A percentile compares a stretch with the other conserved stretches of the same genome.
phyloP scores from a whole-genome alignment of 2,888 invertebrate genomes.

The Tetragonula carbonaria region DNA sequence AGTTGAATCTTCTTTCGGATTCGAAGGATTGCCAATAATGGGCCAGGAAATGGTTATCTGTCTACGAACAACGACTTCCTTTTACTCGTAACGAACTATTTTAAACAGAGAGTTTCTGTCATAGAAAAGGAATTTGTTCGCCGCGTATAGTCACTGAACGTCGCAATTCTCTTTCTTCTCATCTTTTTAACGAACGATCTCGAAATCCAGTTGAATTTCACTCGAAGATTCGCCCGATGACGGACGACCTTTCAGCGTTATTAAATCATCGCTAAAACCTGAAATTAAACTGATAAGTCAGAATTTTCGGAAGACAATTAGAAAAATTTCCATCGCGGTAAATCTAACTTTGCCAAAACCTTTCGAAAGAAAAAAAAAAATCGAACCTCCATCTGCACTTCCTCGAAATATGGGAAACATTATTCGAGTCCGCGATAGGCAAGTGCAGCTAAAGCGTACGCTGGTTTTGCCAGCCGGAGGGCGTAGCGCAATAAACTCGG shows the following conservation, averaged over 20 bases:
- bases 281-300: neutral
- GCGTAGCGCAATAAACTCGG: constrained; percentile 45
- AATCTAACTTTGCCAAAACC: neutral
- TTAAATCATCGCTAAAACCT: neutral
- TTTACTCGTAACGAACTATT: neutral
- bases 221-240: neutral
- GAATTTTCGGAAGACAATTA: neutral
- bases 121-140: constrained; percentile 31
- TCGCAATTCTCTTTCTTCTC: constrained; percentile 18
- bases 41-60: constrained; percentile 8
- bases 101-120: constrained; percentile 31
- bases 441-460: neutral
- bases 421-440: constrained; percentile 3
- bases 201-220: constrained; percentile 17
- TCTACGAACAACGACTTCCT: constrained; percentile 19
- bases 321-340: neutral
- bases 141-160: neutral
- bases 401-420: constrained; percentile 13
- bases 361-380: neutral
- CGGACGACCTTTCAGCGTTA: neutral
- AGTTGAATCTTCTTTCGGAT: neutral
- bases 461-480: constrained; percentile 13
- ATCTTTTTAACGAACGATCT: neutral
- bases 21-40: neutral
- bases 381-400: neutral